Percentiles rank a stretch among this genome's conserved stretches.
Conservation (phyloP, 2,113 vertebrate species). For the Antigone vipio region DNA sequence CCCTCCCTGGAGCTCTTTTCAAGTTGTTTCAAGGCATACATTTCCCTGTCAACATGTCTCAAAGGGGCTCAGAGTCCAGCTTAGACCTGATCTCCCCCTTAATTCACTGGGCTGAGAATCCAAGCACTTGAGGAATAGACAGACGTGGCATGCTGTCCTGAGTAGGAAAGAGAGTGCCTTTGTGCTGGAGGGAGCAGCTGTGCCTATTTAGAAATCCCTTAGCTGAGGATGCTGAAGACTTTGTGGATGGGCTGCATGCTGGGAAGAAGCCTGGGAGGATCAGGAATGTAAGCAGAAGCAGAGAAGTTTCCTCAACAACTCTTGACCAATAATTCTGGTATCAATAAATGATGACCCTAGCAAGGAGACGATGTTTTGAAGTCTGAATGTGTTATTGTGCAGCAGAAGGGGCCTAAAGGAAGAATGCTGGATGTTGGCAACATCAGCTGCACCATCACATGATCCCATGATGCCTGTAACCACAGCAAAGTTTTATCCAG, state of each 20-base stretch:
- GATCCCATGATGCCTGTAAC: not conserved
- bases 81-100: not conserved
- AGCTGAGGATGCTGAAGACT: not conserved
- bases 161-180: not conserved
- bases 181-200: not conserved
- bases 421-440: not conserved
- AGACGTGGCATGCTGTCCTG: not conserved
- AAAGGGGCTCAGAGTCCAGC: not conserved
- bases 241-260: not conserved
- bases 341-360: not conserved
- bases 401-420: not conserved
- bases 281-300: not conserved
- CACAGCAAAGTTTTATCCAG: not conserved
- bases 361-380: not conserved
- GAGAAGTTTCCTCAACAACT: not conserved
- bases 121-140: not conserved
- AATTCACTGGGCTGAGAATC: not conserved
- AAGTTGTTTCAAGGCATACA: not conserved
- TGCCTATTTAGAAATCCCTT: not conserved
- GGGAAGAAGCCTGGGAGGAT: not conserved
- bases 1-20: not conserved
- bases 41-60: not conserved
- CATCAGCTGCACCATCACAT: conserved; percentile 5
- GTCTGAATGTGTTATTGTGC: not conserved
- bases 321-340: not conserved